phyloP scores from a whole-genome alignment of 2,797 vertebrate genomes.

The Pelodytes ibericus region DNA sequence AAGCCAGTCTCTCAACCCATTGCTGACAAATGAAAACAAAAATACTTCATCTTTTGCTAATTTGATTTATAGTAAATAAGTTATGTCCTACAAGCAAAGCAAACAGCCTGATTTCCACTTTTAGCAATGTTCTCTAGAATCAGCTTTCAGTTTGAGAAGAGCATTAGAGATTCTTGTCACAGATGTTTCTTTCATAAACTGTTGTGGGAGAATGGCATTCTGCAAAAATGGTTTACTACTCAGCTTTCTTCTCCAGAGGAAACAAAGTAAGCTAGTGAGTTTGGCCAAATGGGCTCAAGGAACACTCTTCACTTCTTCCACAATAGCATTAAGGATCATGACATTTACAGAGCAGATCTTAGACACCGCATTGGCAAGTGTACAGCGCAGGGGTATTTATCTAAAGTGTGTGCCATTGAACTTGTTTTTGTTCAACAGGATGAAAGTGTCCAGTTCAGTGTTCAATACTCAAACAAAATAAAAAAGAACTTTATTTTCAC shows the following conservation, averaged over 20 bases:
- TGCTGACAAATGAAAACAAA: constrained; percentile 81
- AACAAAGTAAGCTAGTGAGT: constrained; percentile 73
- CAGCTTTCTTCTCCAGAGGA: constrained; percentile 76
- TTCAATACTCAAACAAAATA: constrained; percentile 64
- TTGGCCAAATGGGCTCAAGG: constrained; percentile 74
- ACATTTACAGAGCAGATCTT: constrained; percentile 74
- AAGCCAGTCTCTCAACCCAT: constrained; percentile 77
- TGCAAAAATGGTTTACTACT: constrained; percentile 80
- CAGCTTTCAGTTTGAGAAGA: constrained; percentile 76
- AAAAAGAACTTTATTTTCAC: constrained; percentile 63
- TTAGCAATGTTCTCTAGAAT: constrained; percentile 81
- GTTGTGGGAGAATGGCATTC: constrained; percentile 82
- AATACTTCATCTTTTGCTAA: constrained; percentile 75
- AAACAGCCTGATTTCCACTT: constrained; percentile 73
- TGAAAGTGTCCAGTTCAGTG: constrained; percentile 61
- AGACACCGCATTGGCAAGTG: constrained; percentile 73
- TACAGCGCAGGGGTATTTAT: constrained; percentile 70
- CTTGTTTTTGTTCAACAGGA: constrained; percentile 59
- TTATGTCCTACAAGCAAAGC: constrained; percentile 76
- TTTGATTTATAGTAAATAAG: constrained; percentile 90
- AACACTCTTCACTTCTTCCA: constrained; percentile 72
- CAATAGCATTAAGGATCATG: constrained; percentile 73
- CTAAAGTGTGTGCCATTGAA: constrained; percentile 68
- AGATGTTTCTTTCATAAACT: constrained; percentile 88
- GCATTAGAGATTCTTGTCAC: constrained; percentile 85